Evolutionary conservation across 2,888 invertebrate species (phyloP), one percentile per base, ranked within the genome.

Genomic region (Platycheirus rosarum): DNA sequence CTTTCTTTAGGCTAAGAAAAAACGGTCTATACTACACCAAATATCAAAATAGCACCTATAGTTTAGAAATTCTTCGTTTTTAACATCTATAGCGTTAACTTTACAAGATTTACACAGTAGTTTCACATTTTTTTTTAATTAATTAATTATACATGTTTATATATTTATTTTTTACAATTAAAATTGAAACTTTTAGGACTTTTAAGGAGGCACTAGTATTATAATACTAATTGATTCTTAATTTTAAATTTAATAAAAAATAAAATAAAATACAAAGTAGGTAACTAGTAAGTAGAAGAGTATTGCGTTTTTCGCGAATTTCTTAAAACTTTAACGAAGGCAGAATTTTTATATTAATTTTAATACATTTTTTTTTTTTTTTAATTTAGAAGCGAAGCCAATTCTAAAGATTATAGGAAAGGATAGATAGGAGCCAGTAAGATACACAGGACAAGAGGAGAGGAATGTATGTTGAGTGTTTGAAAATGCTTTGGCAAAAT

Each of bases 401-500:
- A 78, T 66, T 77, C 65, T 55, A 26, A 40, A 46, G 53, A 55
- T 68, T 48, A n/a, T n/a, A n/a, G n/a, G n/a, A n/a, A n/a, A n/a
- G 11, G 44, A 40, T 62, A 37, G 55, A 68, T 42, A 69, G 53
- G 16, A 46, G 37, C 4, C 6, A 14, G 16, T 75, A 3, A 55
- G 53, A 55, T 37, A 53, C n/a, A 49, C 23, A 70, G 49, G 53
- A 53, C 23, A 51, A 49, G 9, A 40, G 46, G 62, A 37, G 51
- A 73, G 62, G 70, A 48, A 80, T 49, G 23, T 53, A 32, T 46
- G 44, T 40, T n/a, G n/a, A n/a, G 49, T 65, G 63, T 74, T 69
- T 78, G 84, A 84, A 84, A 78, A 84, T 74, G 78, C 84, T 84
- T 84, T 84, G 84, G 84, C 74, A 84, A 84, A 84, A 73, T 84